Percentiles rank a stretch among this genome's conserved stretches.
Evolutionary conservation across 2,113 vertebrate genomes (phyloP).

Genomic region (Callionymus lyra): DNA sequence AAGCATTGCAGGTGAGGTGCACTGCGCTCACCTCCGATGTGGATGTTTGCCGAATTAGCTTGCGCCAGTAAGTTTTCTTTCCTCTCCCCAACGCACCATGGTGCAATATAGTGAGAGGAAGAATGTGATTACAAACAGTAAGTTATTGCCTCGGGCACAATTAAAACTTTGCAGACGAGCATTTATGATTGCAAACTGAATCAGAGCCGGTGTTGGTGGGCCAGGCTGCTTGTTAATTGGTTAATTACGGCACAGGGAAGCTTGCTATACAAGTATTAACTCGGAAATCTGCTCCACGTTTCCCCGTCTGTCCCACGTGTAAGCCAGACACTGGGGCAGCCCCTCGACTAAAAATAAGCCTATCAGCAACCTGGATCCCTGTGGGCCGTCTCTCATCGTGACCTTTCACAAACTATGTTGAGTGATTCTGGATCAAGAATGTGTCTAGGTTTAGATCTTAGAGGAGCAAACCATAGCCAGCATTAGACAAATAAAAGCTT

Average conservation of each 20-base stretch:
- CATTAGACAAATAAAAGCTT: no score
- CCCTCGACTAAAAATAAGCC: conserved; percentile 58
- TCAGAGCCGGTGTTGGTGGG: conserved; percentile 80
- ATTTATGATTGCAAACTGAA: conserved; percentile 91
- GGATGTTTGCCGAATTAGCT: conserved; percentile 83
- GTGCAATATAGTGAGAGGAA: conserved; percentile 86
- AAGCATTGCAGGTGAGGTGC: conserved; percentile 79
- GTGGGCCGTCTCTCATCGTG: conserved; percentile 50
- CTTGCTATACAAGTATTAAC: conserved; percentile 73
- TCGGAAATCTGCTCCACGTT: conserved; percentile 61
- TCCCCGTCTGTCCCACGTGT: conserved; percentile 45
- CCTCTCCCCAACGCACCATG: conserved; percentile 65
- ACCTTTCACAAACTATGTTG: conserved; percentile 27
- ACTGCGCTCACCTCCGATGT: conserved; percentile 80
- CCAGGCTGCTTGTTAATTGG: conserved; percentile 87
- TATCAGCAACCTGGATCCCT: conserved; percentile 53
- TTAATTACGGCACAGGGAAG: conserved; percentile 83
- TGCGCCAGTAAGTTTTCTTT: conserved; percentile 79
- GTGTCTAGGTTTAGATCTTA: no score
- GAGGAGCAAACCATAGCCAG: no score
- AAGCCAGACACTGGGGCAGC: conserved; percentile 46
- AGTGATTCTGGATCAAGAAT: no score
- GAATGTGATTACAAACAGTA: conserved; percentile 98
- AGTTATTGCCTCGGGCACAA: conserved; percentile 94
- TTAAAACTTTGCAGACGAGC: conserved; percentile 97